Conservation (phyloP, 2,113 vertebrate species). For the Anhinga rufa region DNA sequence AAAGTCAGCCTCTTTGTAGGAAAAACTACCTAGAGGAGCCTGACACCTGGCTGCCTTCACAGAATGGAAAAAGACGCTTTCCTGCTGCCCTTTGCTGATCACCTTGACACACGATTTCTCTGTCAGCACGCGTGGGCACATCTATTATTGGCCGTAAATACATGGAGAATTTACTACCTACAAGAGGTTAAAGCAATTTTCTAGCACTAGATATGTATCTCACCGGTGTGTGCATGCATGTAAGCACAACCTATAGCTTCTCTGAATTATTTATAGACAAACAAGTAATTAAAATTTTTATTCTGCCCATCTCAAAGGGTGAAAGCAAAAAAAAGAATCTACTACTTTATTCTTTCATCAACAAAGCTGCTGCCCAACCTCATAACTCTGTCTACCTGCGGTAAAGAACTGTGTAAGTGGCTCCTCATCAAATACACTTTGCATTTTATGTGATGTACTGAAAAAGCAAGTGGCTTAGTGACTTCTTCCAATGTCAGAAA, state of each 20-base stretch:
- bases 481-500: constrained; percentile 6
- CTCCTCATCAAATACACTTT: constrained; percentile 41
- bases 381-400: constrained; percentile 28
- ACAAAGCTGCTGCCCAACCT: constrained; percentile 12
- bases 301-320: not conserved
- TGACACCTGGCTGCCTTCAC: not conserved
- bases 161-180: not conserved
- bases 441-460: constrained; percentile 40
- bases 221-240: not conserved
- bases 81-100: not conserved
- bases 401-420: constrained; percentile 12
- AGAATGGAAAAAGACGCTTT: not conserved
- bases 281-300: constrained; percentile 57
- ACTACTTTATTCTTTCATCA: constrained; percentile 29
- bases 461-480: constrained; percentile 1
- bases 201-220: not conserved
- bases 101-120: not conserved
- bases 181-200: not conserved
- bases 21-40: not conserved
- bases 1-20: not conserved
- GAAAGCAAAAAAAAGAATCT: not conserved
- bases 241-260: not conserved
- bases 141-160: not conserved
- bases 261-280: constrained; percentile 17
- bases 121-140: not conserved